Base-by-base conservation (phyloP, 1,140 invertebrate species). In the Microplitis mediator region DNA sequence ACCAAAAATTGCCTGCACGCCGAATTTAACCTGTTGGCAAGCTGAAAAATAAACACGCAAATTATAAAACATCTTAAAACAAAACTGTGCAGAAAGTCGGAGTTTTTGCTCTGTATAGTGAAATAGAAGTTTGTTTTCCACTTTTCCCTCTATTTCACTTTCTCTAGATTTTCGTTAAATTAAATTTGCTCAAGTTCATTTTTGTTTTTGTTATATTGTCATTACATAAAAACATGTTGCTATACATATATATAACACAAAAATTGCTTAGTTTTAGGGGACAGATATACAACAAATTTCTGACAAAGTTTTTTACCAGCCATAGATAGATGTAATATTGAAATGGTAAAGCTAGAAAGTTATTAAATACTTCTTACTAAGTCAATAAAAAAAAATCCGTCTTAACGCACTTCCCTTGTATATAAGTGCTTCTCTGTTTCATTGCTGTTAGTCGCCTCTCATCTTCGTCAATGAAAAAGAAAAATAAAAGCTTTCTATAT, bases 1-100 rank as follows among this genome's bases (percentile, higher is more conserved):
- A 6, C 92, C 92, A 81, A 93, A 92, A 64, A 93, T 85, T 13
- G 91, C 91, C 73, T 89, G 88, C 3, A 91, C 90, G 31, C 91
- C 91, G 71, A 87, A 84, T 64, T 89, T 87, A 51, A 92, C 89
- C 79, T 91, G 91, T 73, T 89, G 85, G 79, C 92, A 93, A 39
- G 91, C 92, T 93, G 87, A 8, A 71, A 11, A 81, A 80, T 56
- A 75, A 4, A 51, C 14, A 2, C 31, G 4, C 23, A 0, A n/a
- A n/a, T 23, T 23, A 1, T 23, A 23, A 23, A 23, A 23, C 2
- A 23, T 23, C 23, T 23, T 23, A 2, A 23, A 23, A 39, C 4
- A 65, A 50, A 45, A 5, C 14, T n/a, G 2, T 14, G 9, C 61
- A 9, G 61, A 63, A 63, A 23, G 23, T 23, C 23, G 23, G 0